Evolutionary conservation across 2,113 vertebrate genomes (phyloP).

Genomic region (Astur gentilis): DNA sequence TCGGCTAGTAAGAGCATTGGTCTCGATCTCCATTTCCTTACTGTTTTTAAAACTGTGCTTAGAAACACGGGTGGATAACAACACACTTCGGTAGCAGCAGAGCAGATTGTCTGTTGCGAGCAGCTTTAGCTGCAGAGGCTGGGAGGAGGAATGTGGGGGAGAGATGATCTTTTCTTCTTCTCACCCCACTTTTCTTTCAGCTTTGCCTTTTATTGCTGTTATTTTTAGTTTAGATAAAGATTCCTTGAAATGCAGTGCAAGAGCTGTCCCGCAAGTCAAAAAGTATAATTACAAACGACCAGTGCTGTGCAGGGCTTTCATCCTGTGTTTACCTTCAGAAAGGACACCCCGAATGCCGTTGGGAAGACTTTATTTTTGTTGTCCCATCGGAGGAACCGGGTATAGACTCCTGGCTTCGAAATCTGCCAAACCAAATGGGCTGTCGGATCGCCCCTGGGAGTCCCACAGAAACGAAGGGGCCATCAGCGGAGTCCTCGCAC

Average conservation of each 20-base stretch:
- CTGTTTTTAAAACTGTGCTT: neutral
- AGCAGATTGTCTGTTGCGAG: neutral
- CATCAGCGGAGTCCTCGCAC: neutral
- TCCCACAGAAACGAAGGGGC: neutral
- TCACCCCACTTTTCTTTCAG: neutral
- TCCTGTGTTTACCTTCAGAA: neutral
- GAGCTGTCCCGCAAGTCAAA: neutral
- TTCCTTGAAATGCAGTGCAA: neutral
- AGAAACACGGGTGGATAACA: neutral
- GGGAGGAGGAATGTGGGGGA: neutral
- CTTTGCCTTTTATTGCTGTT: neutral
- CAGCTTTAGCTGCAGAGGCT: neutral
- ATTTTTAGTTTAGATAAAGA: neutral
- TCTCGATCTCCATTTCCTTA: neutral
- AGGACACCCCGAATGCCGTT: fast-evolving
- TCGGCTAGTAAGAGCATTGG: neutral
- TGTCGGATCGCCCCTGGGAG: neutral
- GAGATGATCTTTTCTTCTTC: neutral
- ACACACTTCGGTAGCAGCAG: neutral
- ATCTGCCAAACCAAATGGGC: neutral
- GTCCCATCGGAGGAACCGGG: fast-evolving
- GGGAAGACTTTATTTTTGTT: neutral
- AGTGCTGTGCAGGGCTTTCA: neutral
- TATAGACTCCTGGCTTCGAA: neutral
- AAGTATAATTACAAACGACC: neutral